These are phyloP conservation scores for Nycticebus coucang DNA, from an alignment of 2,113 vertebrate genomes.

Conservation along the genomic window DNA sequence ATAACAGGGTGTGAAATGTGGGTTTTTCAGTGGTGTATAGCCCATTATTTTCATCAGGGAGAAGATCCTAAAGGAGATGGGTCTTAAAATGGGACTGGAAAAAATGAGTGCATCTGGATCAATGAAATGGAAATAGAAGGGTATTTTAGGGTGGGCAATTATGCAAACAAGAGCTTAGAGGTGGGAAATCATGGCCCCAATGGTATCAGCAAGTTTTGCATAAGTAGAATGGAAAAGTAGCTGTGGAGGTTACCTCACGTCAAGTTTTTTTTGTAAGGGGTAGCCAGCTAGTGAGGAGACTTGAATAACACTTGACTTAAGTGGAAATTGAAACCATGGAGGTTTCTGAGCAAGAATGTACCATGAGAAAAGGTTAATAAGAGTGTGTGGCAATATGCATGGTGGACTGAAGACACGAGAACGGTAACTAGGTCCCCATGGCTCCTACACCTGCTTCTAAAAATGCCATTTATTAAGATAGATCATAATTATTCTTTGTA, in stretches of 20 bases:
- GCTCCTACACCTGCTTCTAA: not conserved
- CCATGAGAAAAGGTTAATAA: not conserved
- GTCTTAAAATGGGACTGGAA: not conserved
- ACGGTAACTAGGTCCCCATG: not conserved
- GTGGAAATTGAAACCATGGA: not conserved
- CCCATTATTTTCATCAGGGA: not conserved
- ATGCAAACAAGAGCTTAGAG: not conserved
- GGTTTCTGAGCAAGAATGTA: not conserved
- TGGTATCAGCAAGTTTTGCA: not conserved
- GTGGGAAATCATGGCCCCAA: not conserved
- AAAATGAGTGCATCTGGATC: not conserved
- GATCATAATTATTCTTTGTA: not conserved
- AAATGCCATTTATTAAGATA: not conserved
- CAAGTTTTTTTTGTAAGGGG: not conserved
- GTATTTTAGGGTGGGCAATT: not conserved
- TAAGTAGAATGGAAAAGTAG: not conserved
- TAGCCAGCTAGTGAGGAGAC: not conserved
- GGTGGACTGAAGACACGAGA: not conserved
- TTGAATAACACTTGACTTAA: not conserved
- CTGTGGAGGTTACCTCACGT: not conserved
- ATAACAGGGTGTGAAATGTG: not conserved
- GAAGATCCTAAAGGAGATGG: not conserved
- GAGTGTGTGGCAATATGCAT: not conserved
- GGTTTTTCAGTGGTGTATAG: not conserved
- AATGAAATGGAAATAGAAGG: not conserved